Evolutionary conservation across 2,888 invertebrate species (phyloP).

Genomic region (Erebia ligea): DNA sequence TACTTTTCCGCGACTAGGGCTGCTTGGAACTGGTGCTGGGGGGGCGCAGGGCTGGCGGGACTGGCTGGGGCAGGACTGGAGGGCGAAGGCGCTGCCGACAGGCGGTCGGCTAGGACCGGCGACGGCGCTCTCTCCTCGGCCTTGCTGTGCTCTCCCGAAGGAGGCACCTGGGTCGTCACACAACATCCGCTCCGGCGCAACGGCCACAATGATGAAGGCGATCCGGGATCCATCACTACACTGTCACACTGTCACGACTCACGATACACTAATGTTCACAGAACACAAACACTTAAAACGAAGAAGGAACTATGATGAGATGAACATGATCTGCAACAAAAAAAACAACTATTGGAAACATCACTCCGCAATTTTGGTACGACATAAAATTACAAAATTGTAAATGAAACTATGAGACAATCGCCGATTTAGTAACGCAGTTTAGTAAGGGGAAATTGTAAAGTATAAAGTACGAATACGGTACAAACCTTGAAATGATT

Average conservation of each 20-base stretch:
- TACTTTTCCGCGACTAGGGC: constrained; percentile 92
- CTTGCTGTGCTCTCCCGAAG: constrained; percentile 61
- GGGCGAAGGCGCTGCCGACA: constrained; percentile 60
- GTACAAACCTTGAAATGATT: constrained; percentile 82
- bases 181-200: constrained; percentile 74
- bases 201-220: constrained; percentile 77
- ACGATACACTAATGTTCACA: constrained; percentile 73
- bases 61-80: constrained; percentile 67
- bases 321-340: constrained; percentile 82
- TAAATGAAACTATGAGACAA: constrained; percentile 63
- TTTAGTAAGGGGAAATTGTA: constrained; percentile 78
- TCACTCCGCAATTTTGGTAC: constrained; percentile 48
- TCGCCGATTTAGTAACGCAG: constrained; percentile 65
- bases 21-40: constrained; percentile 80
- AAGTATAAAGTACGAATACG: constrained; percentile 59
- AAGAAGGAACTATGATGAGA: constrained; percentile 80
- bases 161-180: constrained; percentile 54
- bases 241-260: constrained; percentile 72
- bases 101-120: constrained; percentile 70
- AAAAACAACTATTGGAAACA: constrained; percentile 58
- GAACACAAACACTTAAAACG: constrained; percentile 74
- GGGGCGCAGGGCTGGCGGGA: constrained; percentile 67
- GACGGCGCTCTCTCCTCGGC: constrained; percentile 73
- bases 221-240: constrained; percentile 79
- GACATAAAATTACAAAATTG: constrained; percentile 65